These are phyloP conservation scores for Capitulum mitella DNA, from an alignment of 2,888 invertebrate species.

Conservation along the genomic window DNA sequence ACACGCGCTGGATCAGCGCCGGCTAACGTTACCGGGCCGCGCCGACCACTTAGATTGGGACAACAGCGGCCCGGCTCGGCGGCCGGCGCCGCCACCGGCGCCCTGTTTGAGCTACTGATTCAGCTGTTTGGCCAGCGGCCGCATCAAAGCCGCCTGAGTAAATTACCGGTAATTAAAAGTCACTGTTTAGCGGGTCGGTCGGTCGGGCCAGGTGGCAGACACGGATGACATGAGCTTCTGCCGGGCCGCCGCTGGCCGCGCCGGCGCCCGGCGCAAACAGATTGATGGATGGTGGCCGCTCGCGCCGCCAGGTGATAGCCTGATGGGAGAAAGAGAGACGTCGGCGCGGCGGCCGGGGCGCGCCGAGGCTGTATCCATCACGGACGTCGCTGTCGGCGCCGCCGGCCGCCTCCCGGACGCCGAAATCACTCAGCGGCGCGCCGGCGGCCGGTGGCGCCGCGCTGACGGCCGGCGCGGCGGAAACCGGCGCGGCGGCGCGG, in stretches of 20 bases:
- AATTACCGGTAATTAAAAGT: slow-evolving; percentile 21
- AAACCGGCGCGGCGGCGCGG: too few relatives aligned
- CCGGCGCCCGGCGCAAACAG: slow-evolving; percentile 21
- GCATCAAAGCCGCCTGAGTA: slow-evolving; percentile 20
- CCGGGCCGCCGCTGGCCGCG: not conserved
- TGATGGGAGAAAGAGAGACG: slow-evolving; percentile 1
- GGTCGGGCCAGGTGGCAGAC: not conserved
- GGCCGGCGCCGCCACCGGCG: not conserved
- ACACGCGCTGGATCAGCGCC: not conserved
- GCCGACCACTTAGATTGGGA: slow-evolving; percentile 16
- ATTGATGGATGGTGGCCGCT: not conserved
- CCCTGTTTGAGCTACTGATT: slow-evolving; percentile 23
- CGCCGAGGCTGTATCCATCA: not conserved
- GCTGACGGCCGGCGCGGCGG: not conserved
- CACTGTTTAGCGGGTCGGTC: not conserved
- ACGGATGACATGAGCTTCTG: slow-evolving; percentile 20
- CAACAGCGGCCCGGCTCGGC: not conserved
- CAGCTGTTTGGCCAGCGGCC: slow-evolving; percentile 19
- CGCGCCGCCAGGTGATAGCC: not conserved
- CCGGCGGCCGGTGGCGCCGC: not conserved
- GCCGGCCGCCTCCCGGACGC: not conserved
- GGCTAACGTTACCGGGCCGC: slow-evolving; percentile 4
- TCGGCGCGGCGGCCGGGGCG: not conserved
- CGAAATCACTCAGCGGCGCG: not conserved
- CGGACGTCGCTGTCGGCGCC: not conserved